Conservation (phyloP, 2,888 invertebrate genomes). For the Caprella mutica region DNA sequence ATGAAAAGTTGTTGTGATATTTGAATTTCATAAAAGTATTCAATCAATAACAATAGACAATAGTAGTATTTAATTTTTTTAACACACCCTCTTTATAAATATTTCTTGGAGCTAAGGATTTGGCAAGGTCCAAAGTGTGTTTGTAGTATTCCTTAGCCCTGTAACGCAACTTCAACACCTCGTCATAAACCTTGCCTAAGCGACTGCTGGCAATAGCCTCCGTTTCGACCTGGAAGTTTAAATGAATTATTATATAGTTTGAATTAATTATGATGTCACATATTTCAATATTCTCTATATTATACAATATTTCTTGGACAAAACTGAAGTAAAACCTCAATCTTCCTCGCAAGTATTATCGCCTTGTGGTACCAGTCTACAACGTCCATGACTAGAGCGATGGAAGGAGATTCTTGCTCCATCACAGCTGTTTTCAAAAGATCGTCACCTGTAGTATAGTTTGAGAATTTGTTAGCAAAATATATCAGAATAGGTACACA, state of each 20-base stretch:
- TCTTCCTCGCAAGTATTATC: neutral
- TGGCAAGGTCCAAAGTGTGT: neutral
- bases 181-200: neutral
- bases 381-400: conserved; percentile 2
- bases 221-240: neutral
- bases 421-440: neutral
- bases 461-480: too few relatives aligned
- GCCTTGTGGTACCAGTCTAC: conserved; percentile 5
- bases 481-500: too few relatives aligned
- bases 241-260: too few relatives aligned
- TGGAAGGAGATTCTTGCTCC: neutral
- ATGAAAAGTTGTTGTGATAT: too few relatives aligned
- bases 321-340: too few relatives aligned
- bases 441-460: neutral
- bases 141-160: conserved; percentile 4
- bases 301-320: too few relatives aligned
- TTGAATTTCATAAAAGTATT: too few relatives aligned
- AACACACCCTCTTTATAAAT: neutral
- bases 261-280: too few relatives aligned
- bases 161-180: neutral
- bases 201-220: neutral
- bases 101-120: neutral
- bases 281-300: too few relatives aligned
- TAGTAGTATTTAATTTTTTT: too few relatives aligned
- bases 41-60: too few relatives aligned